Conservation (phyloP, 2,888 invertebrate species). For the Melanostoma mellinum region DNA sequence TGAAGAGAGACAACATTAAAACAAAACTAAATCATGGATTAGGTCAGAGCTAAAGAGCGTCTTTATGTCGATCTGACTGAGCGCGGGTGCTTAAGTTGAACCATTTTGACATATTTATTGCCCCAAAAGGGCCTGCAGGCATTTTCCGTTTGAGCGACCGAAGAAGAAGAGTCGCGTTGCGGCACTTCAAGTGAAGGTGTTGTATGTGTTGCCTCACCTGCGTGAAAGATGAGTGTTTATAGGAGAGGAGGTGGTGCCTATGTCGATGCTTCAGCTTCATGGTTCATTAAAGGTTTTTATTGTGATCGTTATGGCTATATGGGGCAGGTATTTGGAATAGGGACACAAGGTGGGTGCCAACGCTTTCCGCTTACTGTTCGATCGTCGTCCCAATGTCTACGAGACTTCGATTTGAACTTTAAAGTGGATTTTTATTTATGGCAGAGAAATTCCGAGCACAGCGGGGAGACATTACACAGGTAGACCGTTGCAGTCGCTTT, state of each 20-base stretch:
- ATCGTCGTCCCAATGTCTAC: constrained; percentile 61
- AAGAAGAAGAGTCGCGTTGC: constrained; percentile 1
- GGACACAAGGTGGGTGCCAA: constrained; percentile 8
- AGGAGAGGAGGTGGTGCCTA: constrained; percentile 44
- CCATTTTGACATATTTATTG: constrained; percentile 67
- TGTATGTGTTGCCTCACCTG: constrained; percentile 16
- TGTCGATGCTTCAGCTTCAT: constrained; percentile 49
- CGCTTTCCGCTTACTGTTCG: constrained; percentile 33
- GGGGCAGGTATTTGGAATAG: constrained; percentile 41
- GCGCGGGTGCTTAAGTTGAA: constrained; percentile 66
- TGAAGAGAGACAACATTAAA: constrained; percentile 76
- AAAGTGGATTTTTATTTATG: constrained; percentile 69
- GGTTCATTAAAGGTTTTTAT: constrained; percentile 60
- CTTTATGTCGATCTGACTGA: constrained; percentile 62
- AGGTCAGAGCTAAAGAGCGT: constrained; percentile 72
- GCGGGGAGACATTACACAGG: constrained; percentile 45
- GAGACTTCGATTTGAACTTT: constrained; percentile 15
- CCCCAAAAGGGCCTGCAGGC: constrained; percentile 20
- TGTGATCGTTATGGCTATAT: constrained; percentile 43
- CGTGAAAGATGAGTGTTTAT: constrained; percentile 19
- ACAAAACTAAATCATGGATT: constrained; percentile 81
- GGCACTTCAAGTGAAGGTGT: constrained; percentile 40
- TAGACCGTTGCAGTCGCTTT: not conserved
- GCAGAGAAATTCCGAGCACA: constrained; percentile 57
- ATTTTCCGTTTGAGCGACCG: constrained; percentile 8